phyloP scores from a whole-genome alignment of 2,888 invertebrate species.

The Eupsilia transversa region DNA sequence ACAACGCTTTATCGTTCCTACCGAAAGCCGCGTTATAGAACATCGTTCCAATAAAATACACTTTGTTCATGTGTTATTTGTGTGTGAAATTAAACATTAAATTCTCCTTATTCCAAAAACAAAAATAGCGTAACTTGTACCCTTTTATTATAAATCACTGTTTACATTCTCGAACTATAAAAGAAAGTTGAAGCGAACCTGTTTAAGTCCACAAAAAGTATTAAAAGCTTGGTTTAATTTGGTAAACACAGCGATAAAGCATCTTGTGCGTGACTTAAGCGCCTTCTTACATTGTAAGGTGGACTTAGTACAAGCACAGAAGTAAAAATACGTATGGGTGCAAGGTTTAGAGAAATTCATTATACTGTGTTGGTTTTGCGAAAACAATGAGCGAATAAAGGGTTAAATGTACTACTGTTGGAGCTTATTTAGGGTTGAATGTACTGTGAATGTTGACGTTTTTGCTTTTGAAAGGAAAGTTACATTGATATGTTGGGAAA shows the following conservation, averaged over 20 bases:
- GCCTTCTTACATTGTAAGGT: constrained; percentile 68
- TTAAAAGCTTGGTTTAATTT: constrained; percentile 66
- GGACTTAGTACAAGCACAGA: constrained; percentile 8
- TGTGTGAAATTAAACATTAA: not conserved
- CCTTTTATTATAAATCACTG: constrained; percentile 57
- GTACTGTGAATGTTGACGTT: constrained; percentile 41
- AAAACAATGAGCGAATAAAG: constrained; percentile 69
- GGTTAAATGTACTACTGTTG: constrained; percentile 39
- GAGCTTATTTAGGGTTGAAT: constrained; percentile 62
- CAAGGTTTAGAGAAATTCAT: constrained; percentile 60
- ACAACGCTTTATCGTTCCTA: too few relatives aligned
- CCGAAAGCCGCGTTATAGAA: too few relatives aligned
- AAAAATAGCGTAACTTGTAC: constrained; percentile 38
- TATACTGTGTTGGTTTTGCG: constrained; percentile 56
- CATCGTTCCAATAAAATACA: too few relatives aligned
- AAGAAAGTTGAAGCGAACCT: constrained; percentile 59
- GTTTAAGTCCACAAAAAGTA: constrained; percentile 66
- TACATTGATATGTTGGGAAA: constrained; percentile 24
- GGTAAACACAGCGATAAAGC: constrained; percentile 73
- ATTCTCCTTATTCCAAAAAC: not conserved
- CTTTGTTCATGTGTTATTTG: too few relatives aligned
- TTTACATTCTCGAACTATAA: constrained; percentile 60
- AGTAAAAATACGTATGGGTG: constrained; percentile 58
- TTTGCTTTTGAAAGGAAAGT: constrained; percentile 27
- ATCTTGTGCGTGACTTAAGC: constrained; percentile 71